These are phyloP conservation scores for Drosophila ohnishii DNA, from an alignment of 1,140 invertebrate genomes.

Conservation along the genomic window DNA sequence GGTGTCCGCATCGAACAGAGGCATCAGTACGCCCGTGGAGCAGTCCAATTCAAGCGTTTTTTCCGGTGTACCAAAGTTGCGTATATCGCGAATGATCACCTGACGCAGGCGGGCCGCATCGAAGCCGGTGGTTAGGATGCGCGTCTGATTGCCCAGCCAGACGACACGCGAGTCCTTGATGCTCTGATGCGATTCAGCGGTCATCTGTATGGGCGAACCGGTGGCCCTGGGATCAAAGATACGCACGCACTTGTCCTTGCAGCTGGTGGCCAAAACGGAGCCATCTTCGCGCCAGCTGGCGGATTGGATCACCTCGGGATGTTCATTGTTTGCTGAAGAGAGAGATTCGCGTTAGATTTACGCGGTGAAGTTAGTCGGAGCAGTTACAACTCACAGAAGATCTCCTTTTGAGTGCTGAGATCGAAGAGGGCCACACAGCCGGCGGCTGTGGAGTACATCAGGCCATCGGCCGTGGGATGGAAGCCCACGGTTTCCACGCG, in stretches of 20 bases:
- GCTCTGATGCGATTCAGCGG: conserved; percentile 91
- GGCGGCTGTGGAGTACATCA: conserved; percentile 91
- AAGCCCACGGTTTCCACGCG: conserved; percentile 93
- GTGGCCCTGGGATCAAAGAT: conserved; percentile 90
- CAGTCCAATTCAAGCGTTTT: conserved; percentile 92
- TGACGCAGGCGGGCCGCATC: conserved; percentile 91
- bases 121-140: conserved; percentile 92
- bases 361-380: neutral
- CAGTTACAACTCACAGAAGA: conserved; percentile 86
- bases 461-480: conserved; percentile 92
- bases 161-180: conserved; percentile 95
- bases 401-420: conserved; percentile 90
- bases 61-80: conserved; percentile 90
- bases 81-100: conserved; percentile 93
- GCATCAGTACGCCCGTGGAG: conserved; percentile 95
- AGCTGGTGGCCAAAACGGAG: conserved; percentile 88
- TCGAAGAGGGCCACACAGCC: conserved; percentile 94
- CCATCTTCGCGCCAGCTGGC: conserved; percentile 93
- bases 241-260: conserved; percentile 93
- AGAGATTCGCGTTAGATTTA: neutral
- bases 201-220: conserved; percentile 85
- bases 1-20: conserved; percentile 94
- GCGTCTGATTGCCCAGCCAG: conserved; percentile 92
- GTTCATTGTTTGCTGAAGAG: conserved; percentile 85
- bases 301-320: conserved; percentile 92